Percentiles rank a stretch among this genome's conserved stretches.
These are phyloP conservation scores for Vanacampus margaritifer DNA, from an alignment of 2,113 vertebrate genomes.

Conservation along the genomic window DNA sequence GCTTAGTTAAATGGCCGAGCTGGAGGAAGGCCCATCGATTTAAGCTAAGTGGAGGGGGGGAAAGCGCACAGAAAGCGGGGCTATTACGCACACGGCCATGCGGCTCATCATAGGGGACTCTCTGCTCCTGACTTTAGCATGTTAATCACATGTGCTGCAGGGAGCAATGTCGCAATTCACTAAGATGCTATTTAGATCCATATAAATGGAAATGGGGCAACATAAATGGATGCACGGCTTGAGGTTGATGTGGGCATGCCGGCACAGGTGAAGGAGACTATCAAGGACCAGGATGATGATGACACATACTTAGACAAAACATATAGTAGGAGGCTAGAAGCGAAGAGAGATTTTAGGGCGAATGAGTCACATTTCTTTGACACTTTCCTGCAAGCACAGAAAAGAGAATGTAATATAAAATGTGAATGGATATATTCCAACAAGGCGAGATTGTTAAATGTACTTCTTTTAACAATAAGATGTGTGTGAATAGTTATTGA, in stretches of 20 bases:
- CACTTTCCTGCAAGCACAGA: not conserved
- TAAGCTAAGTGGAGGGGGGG: constrained; percentile 60
- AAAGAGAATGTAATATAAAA: not conserved
- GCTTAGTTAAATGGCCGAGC: constrained; percentile 60
- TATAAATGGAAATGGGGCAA: constrained; percentile 61
- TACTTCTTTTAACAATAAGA: not conserved
- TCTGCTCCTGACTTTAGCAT: constrained; percentile 50
- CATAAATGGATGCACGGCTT: constrained; percentile 27
- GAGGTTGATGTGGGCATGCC: not conserved
- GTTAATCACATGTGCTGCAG: constrained; percentile 62
- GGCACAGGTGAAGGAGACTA: constrained; percentile 37
- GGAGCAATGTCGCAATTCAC: constrained; percentile 42
- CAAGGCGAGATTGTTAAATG: too few species aligned
- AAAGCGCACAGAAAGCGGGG: constrained; percentile 10
- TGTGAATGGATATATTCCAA: not conserved
- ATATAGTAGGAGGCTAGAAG: too few species aligned
- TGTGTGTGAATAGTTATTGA: not conserved
- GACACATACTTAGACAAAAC: constrained; percentile 2
- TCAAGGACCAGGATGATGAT: constrained; percentile 16
- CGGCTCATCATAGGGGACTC: constrained; percentile 37
- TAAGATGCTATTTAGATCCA: constrained; percentile 54
- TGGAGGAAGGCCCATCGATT: constrained; percentile 68
- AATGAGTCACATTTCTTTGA: not conserved
- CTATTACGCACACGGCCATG: constrained; percentile 40
- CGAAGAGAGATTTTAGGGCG: not conserved